Base-by-base conservation (phyloP, 2,888 invertebrate species). In the Sarcophaga variegata region DNA sequence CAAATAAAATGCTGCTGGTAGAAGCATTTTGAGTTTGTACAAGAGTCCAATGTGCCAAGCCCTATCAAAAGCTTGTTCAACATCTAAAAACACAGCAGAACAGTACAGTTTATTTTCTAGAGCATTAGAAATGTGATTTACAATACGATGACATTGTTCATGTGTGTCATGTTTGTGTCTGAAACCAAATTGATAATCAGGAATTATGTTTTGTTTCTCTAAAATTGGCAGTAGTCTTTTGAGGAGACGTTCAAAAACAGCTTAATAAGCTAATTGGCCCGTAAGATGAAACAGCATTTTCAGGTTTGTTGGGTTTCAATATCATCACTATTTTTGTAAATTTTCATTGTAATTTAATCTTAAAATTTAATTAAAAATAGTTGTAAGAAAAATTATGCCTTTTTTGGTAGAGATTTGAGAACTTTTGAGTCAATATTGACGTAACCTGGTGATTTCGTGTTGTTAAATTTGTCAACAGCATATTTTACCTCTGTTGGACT, bases 241-340 rank as follows among this genome's bases (percentile, higher is more conserved):
- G 27, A 27, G 27, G 27, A 4, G 27, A 27, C 27, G 4, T 27
- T 27, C 27, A 27, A 27, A 27, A 27, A 27, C 27, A 27, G 27
- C 27, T 5, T 5, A 27, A 27, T 27, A 27, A 5, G 4, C 27
- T 27, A 14, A 17, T 54, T 4, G 54, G 54, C 54, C 54, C 14
- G 17, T 54, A 17, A 12, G 54, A 54, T 54, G 4, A 1, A 54
- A 54, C 54, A 14, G 6, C 27, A 27, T 27, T 27, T 27, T 27
- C 27, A 27, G 69, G 49, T 22, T 70, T 70, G 69, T n/a, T 45
- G n/a, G 69, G 49, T 27, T 70, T 70, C 22, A 49, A 17, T 22
- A 25, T 49, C 69, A 70, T 70, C 25, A 22, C 17, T 20, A 70
- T 70, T 70, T 70, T 70, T 49, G 69, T 54, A 70, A 22, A 70